A percentile compares a stretch with the other conserved stretches of the same genome.
Evolutionary conservation across 1,140 invertebrate species (phyloP).

Genomic region (Ptiloglossa arizonensis): DNA sequence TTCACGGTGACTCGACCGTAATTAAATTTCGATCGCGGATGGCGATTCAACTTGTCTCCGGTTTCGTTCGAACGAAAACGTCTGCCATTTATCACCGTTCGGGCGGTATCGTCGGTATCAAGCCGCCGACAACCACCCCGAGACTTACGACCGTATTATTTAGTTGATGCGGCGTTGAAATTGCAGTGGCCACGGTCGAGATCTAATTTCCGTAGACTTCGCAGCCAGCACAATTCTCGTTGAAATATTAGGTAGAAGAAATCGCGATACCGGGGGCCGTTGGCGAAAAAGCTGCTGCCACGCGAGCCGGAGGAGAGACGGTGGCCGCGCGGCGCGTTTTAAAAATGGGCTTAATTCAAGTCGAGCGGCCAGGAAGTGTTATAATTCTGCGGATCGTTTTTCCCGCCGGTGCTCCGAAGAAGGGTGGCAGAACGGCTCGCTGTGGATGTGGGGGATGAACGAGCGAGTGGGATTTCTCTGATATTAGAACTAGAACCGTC

Average conservation of each 20-base stretch:
- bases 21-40: neutral
- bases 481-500: conserved; percentile 55
- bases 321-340: conserved; percentile 13
- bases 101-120: neutral
- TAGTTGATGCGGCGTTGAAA: conserved; percentile 44
- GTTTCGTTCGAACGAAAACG: neutral
- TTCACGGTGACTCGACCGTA: too few species aligned
- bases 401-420: neutral
- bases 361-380: conserved; percentile 37
- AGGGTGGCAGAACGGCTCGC: too few species aligned
- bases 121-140: neutral
- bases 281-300: conserved; percentile 15
- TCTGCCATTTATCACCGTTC: neutral
- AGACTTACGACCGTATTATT: conserved; percentile 49
- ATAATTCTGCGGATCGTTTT: conserved; percentile 59
- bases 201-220: conserved; percentile 53
- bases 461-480: conserved; percentile 42
- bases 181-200: conserved; percentile 38
- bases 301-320: neutral
- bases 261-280: conserved; percentile 26
- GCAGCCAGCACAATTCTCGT: conserved; percentile 41
- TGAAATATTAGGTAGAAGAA: conserved; percentile 49
- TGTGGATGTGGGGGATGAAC: neutral
- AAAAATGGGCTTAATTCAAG: conserved; percentile 54
- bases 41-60: neutral